phyloP scores from a whole-genome alignment of 2,113 vertebrate genomes.

The Illadopsis cleaveri region DNA sequence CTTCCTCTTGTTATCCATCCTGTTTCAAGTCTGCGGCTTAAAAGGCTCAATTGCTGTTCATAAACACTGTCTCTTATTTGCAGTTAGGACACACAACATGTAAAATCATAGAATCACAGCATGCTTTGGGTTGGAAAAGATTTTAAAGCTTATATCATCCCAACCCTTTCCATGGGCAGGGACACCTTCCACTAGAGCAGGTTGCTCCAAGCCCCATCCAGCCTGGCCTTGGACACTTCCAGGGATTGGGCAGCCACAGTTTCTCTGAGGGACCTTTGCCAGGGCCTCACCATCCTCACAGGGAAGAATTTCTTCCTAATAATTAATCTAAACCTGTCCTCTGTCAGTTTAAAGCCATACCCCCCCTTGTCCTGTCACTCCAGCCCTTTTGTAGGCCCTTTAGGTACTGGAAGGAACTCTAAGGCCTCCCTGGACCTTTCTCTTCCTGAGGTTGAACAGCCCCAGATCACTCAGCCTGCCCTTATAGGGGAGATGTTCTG shows the following conservation, averaged over 20 bases:
- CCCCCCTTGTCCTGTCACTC: rapidly evolving
- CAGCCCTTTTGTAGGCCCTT: not conserved
- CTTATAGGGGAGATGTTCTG: not conserved
- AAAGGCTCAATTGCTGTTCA: not conserved
- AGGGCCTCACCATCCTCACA: rapidly evolving
- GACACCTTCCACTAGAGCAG: rapidly evolving
- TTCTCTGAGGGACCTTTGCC: not conserved
- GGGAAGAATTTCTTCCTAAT: not conserved
- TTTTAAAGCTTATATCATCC: not conserved
- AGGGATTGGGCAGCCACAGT: rapidly evolving
- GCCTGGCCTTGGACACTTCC: not conserved
- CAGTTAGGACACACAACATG: not conserved
- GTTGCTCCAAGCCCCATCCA: not conserved
- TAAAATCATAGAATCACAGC: not conserved
- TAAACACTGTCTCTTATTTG: not conserved
- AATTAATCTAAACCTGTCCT: not conserved
- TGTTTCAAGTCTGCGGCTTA: not conserved
- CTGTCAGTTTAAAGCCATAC: not conserved
- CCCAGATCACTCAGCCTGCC: not conserved
- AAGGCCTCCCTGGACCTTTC: not conserved
- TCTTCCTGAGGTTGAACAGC: not conserved
- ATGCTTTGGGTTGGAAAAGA: not conserved
- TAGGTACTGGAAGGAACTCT: not conserved
- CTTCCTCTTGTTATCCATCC: not conserved
- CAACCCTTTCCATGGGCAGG: rapidly evolving